Evolutionary conservation across 2,888 invertebrate genomes (phyloP), one percentile per base, ranked within the genome.

Genomic region (Tenthredo distinguenda): DNA sequence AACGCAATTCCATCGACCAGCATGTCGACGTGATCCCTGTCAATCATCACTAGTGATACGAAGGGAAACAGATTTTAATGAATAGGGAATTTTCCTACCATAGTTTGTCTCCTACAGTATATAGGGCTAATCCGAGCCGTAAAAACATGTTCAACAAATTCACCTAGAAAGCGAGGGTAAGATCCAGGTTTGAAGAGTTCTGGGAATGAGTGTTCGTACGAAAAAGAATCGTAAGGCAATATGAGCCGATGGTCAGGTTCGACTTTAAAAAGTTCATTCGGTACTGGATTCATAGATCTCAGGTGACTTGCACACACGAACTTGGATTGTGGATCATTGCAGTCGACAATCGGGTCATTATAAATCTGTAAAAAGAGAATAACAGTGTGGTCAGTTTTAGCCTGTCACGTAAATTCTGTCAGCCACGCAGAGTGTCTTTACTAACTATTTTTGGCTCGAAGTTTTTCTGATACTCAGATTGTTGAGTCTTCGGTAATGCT

Each of bases 1-100:
- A 97, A 96, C 0, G 97, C 97, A 88, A 98, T 98, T 94, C 97
- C 97, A 90, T 97, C 97, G 88, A 97, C 96, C 91, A 97, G 95
- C 94, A 97, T 97, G 91, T 97, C 96, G 0, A 97, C 96, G 93
- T 97, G 97, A 93, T 96, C 97, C 90, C 96, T 96, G 93, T 95
- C 95, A 77, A 97, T 97, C 87, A 97, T 97, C 92, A 97, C 97
- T 97, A 94, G 87, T 2, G 7, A 10, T 68, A 43, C n/a, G 40
- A 58, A 62, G 84, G 12, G 71, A 76, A 55, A 55, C 77, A 10
- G 5, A 10, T 31, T 50, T 10, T 31, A 15, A 43, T 68, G 12
- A 26, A 34, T 86, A 31, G 85, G 72, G 37, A 18, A 50, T 12
- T 21, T 82, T 34, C 1, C 31, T 34, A 12, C 12, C 68, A 68